Evolutionary conservation across 1,140 invertebrate genomes (phyloP).

Genomic region (Sweltsa coloradensis): DNA sequence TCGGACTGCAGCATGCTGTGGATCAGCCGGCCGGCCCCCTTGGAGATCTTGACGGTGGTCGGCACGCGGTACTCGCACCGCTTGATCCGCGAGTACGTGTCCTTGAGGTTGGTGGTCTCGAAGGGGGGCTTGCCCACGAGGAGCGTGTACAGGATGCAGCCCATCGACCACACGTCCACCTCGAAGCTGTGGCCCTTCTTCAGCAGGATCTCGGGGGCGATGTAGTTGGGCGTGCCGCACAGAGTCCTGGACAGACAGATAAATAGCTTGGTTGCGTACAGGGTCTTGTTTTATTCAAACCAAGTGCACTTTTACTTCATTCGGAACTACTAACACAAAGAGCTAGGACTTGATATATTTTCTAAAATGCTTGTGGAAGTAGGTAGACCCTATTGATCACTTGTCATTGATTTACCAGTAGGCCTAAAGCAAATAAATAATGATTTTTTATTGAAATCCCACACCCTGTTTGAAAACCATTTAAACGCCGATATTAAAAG

Average conservation of each 20-base stretch:
- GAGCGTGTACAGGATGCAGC: constrained; percentile 91
- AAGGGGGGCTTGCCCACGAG: constrained; percentile 92
- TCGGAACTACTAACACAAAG: too few species aligned
- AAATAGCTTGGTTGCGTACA: too few species aligned
- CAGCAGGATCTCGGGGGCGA: constrained; percentile 89
- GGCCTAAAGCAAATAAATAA: too few species aligned
- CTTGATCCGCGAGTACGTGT: constrained; percentile 87
- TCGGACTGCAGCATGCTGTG: constrained; percentile 70
- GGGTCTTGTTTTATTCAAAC: too few species aligned
- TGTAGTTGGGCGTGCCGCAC: constrained; percentile 98
- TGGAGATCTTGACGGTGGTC: constrained; percentile 39
- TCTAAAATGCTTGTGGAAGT: too few species aligned
- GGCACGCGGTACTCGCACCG: constrained; percentile 86
- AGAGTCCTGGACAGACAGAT: constrained; percentile 59
- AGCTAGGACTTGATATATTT: too few species aligned
- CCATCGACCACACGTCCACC: constrained; percentile 95
- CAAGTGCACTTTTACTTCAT: too few species aligned
- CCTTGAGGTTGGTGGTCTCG: constrained; percentile 76
- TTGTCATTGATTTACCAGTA: too few species aligned
- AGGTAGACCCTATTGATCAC: too few species aligned
- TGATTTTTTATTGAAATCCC: too few species aligned
- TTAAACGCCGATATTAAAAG: too few species aligned
- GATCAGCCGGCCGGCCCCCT: constrained; percentile 68
- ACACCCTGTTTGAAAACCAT: too few species aligned
- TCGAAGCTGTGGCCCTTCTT: constrained; percentile 93